Base-by-base conservation (phyloP, 2,888 invertebrate species). In the Neria commutata region DNA sequence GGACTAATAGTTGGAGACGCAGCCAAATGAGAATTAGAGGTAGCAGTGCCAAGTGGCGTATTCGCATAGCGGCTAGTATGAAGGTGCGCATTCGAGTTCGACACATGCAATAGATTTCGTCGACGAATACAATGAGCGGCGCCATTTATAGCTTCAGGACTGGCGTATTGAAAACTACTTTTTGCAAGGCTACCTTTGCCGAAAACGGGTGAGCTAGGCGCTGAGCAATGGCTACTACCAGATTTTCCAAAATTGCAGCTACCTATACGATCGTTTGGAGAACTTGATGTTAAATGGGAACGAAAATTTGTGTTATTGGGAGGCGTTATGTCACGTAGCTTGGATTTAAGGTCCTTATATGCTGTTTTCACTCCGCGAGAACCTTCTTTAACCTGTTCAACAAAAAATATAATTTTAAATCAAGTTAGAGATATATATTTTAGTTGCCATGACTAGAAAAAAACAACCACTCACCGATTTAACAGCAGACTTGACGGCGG, bases 401-500 rank as follows among this genome's bases (percentile, higher is more conserved):
- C n/a, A n/a, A n/a, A 42, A 42, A 17, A 29, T 29, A 29, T n/a
- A n/a, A n/a, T n/a, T n/a, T n/a, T n/a, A n/a, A n/a, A n/a, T n/a
- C n/a, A n/a, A n/a, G n/a, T n/a, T n/a, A n/a, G 6, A 37, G 37
- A 37, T 29, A 37, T 37, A n/a, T n/a, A 37, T 37, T 37, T n/a
- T n/a, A n/a, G n/a, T n/a, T n/a, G 6, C 37, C n/a, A 37, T n/a
- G 37, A 37, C 37, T 37, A 37, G n/a, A 37, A 37, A 14, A 14
- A 8, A 37, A 14, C n/a, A 8, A 70, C 77, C 80, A 90, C 91
- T 92, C 88, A 95, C 95, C 86, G 92, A 90, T 87, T 94, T 93
- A 61, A 95, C 94, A 76, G 95, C 95, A 82, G 91, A 92, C 85
- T 92, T 94, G 83, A 95, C 89, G 76, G 94, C 94, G 76, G 95